These are phyloP conservation scores for Hippasteria phrygiana DNA, from an alignment of 53 echinoderm and acorn worm genomes.

Conservation along the genomic window DNA sequence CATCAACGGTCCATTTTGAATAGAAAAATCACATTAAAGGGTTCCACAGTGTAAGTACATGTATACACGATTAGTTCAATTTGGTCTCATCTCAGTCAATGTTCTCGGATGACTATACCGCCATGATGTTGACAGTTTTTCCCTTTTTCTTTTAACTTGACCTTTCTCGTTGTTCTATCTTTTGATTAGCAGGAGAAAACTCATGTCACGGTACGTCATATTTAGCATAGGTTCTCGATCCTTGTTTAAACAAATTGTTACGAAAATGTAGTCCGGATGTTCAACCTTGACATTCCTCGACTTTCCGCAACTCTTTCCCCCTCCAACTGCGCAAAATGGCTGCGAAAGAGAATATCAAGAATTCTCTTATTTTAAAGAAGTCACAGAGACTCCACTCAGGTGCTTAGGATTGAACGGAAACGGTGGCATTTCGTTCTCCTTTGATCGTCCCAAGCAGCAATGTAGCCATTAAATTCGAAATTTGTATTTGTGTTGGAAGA, in stretches of 20 bases:
- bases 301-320: neutral
- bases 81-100: no score
- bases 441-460: conserved; percentile 5
- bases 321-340: neutral
- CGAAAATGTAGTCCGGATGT: neutral
- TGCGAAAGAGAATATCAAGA: neutral
- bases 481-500: conserved; percentile 17
- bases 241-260: neutral
- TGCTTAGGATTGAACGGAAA: conserved; percentile 16
- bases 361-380: neutral
- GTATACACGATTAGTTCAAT: no score
- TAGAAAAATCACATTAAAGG: no score
- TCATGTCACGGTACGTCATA: no score
- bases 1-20: no score
- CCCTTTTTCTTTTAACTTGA: no score
- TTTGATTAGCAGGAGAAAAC: no score
- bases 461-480: conserved; percentile 14
- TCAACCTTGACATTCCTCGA: neutral
- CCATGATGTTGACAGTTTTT: no score
- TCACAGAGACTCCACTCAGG: neutral
- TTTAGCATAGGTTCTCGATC: no score
- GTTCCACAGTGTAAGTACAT: no score
- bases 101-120: no score
- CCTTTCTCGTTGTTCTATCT: no score
- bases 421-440: neutral